phyloP scores from a whole-genome alignment of 1,140 invertebrate species.

The Sitophilus oryzae region DNA sequence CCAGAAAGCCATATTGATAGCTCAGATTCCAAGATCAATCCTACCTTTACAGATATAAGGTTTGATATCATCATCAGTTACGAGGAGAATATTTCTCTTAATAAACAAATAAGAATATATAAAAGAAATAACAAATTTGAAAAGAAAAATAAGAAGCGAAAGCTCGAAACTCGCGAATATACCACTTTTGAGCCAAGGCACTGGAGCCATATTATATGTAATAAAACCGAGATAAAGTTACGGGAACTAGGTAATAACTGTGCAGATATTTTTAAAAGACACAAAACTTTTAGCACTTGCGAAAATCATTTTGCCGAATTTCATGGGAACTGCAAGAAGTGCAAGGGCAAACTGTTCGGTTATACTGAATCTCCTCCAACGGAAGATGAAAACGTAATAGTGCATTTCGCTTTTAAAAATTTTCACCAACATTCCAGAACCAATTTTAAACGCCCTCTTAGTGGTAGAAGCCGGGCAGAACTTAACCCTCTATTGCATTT shows the following conservation, averaged over 20 bases:
- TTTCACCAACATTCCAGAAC: too few relatives aligned
- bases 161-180: slow-evolving; percentile 12
- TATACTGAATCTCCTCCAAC: not conserved
- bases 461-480: too few relatives aligned
- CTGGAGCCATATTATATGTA: not conserved
- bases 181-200: not conserved
- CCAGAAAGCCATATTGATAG: too few relatives aligned
- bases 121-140: too few relatives aligned
- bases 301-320: slow-evolving; percentile 1
- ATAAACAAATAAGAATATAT: too few relatives aligned
- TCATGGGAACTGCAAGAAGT: not conserved
- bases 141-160: too few relatives aligned
- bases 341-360: not conserved
- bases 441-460: too few relatives aligned
- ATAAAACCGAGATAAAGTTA: not conserved
- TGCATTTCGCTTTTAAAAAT: not conserved
- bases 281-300: not conserved
- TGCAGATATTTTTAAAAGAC: not conserved
- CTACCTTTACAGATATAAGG: too few relatives aligned
- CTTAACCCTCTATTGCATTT: too few relatives aligned
- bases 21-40: too few relatives aligned
- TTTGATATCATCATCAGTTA: too few relatives aligned
- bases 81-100: too few relatives aligned
- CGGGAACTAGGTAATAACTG: not conserved
- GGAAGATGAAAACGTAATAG: not conserved